phyloP scores from a whole-genome alignment of 2,797 vertebrate genomes.

The Cephalopachus bancanus region DNA sequence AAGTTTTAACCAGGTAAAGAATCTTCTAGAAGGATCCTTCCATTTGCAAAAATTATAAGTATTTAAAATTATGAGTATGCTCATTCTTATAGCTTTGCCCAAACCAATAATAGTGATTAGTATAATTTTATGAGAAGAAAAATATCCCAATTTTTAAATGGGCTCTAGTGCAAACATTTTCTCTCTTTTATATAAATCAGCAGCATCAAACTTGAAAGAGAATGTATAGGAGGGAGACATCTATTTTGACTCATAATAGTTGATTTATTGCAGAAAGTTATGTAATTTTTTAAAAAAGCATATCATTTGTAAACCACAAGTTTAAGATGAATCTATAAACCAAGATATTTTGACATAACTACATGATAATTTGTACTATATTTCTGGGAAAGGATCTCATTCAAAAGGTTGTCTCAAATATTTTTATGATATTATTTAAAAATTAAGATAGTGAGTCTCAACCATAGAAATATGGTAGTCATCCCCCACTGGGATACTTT shows the following conservation, averaged over 20 bases:
- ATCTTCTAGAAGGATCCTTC: conserved; percentile 16
- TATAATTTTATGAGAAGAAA: not conserved
- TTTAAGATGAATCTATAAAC: not conserved
- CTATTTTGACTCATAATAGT: not conserved
- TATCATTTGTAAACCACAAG: conserved; percentile 36
- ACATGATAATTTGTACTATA: not conserved
- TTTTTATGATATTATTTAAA: not conserved
- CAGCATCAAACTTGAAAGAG: not conserved
- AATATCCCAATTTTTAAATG: conserved; percentile 24
- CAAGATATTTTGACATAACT: not conserved
- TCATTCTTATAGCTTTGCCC: not conserved
- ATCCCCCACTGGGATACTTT: not conserved
- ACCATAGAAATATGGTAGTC: not conserved
- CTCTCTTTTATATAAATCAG: conserved; percentile 19
- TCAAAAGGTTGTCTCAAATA: not conserved
- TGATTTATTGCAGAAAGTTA: conserved; percentile 23
- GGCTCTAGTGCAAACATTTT: not conserved
- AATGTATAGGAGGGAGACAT: not conserved
- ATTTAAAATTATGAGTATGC: conserved; percentile 19
- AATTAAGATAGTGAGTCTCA: conserved; percentile 17
- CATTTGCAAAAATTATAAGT: not conserved
- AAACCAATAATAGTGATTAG: not conserved
- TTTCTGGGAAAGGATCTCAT: not conserved
- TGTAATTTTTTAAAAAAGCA: not conserved
- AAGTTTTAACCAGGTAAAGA: conserved; percentile 17